Conservation (phyloP, 2,113 vertebrate genomes). For the Elgaria multicarinata region DNA sequence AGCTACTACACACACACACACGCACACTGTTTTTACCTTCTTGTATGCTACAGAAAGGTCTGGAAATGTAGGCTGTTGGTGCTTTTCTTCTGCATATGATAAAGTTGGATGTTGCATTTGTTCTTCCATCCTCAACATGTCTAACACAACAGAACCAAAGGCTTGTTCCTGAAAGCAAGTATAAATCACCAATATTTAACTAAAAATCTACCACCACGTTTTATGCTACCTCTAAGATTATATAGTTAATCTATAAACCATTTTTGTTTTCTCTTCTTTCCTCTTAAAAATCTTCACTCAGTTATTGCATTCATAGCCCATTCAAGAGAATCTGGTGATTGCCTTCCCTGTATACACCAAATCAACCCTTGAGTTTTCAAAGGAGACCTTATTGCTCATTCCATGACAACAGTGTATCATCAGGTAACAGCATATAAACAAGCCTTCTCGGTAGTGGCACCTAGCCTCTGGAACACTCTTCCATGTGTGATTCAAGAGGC, state of each 20-base stretch:
- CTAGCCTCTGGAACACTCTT: no score
- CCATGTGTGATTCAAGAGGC: no score
- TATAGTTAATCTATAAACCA: background rate
- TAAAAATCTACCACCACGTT: background rate
- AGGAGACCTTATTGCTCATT: no score
- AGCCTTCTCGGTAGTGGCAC: no score
- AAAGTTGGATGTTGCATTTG: conserved; percentile 64
- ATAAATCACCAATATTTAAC: background rate
- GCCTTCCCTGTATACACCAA: no score
- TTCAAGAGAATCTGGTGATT: background rate
- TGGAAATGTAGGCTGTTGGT: conserved; percentile 65
- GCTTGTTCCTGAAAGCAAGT: conserved; percentile 73
- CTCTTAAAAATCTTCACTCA: background rate
- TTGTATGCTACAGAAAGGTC: conserved; percentile 77
- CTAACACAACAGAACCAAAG: conserved; percentile 64
- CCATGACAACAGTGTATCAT: no score
- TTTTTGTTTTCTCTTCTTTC: background rate
- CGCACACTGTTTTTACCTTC: conserved; percentile 73
- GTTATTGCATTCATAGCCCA: background rate
- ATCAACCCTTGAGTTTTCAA: no score
- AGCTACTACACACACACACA: no score
- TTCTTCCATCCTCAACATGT: conserved; percentile 53
- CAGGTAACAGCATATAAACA: no score
- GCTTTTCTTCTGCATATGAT: conserved; percentile 68
- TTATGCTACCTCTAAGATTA: background rate